phyloP scores from a whole-genome alignment of 2,113 vertebrate species.

The Phrynocephalus versicolor region DNA sequence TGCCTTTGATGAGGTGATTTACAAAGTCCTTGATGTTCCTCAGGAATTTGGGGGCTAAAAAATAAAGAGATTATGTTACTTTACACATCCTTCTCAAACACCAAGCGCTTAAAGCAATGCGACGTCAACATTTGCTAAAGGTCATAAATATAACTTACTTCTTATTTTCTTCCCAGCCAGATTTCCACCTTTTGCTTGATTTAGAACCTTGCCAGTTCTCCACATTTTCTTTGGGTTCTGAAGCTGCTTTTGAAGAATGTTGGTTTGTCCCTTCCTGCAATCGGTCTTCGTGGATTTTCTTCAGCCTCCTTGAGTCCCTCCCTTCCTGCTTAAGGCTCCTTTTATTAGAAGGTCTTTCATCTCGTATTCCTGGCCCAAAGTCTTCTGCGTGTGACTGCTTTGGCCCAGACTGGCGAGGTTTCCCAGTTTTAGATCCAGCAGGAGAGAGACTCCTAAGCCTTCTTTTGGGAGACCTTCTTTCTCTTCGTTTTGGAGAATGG shows the following conservation, averaged over 20 bases:
- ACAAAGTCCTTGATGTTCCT: constrained; percentile 77
- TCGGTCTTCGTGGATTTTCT: constrained; percentile 84
- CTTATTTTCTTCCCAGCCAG: constrained; percentile 96
- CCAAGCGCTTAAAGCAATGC: too few species aligned
- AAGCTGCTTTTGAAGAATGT: constrained; percentile 75
- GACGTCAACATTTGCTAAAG: background rate
- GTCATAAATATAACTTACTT: constrained; percentile 78
- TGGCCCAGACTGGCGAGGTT: constrained; percentile 74
- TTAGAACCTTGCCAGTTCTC: constrained; percentile 83
- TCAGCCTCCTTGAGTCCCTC: constrained; percentile 82
- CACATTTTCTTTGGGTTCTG: constrained; percentile 85
- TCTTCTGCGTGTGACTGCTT: constrained; percentile 79
- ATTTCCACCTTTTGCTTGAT: constrained; percentile 89
- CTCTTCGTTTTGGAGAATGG: constrained; percentile 89
- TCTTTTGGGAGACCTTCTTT: constrained; percentile 89
- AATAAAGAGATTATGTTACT: constrained; percentile 26
- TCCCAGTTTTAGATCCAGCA: constrained; percentile 79
- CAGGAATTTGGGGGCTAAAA: constrained; percentile 81
- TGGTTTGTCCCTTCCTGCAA: constrained; percentile 74
- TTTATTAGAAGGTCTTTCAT: constrained; percentile 80
- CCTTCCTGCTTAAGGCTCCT: constrained; percentile 79
- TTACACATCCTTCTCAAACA: background rate
- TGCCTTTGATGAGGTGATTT: constrained; percentile 85
- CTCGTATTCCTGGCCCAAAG: constrained; percentile 72
- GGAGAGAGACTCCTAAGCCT: constrained; percentile 85